Evolutionary conservation across 2,113 vertebrate genomes (phyloP).

Genomic region (Columba livia): DNA sequence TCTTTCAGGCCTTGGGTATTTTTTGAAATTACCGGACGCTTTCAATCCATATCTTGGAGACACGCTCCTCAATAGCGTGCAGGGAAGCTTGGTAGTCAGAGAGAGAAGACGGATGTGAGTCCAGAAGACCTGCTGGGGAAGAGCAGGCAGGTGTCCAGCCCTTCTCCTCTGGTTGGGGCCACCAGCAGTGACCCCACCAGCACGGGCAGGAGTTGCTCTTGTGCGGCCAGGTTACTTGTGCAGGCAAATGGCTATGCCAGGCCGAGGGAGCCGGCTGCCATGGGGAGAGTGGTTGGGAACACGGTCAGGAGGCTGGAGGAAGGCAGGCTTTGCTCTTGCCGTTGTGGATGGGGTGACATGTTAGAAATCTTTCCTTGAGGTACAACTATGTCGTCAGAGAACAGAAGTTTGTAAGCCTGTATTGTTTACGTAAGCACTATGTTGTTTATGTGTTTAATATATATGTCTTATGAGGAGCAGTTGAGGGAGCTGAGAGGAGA

Average conservation of each 20-base stretch:
- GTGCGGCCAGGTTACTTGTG: neutral
- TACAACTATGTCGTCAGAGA: neutral
- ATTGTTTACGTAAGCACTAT: neutral
- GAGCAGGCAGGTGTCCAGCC: neutral
- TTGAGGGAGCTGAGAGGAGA: no score
- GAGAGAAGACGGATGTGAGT: neutral
- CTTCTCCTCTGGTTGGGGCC: neutral
- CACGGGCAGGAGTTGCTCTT: neutral
- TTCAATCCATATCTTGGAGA: neutral
- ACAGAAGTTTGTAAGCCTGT: neutral
- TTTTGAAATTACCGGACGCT: neutral
- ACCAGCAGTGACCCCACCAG: neutral
- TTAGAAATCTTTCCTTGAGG: neutral
- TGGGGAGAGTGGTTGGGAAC: neutral
- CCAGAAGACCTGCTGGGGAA: neutral
- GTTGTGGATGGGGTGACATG: accelerated
- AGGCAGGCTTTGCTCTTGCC: neutral
- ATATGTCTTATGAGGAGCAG: no score
- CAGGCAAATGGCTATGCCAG: no score
- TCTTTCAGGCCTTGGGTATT: neutral
- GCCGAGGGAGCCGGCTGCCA: neutral
- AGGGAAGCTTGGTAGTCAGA: no score
- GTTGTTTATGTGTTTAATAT: neutral
- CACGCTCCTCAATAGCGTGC: neutral
- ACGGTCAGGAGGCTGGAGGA: neutral